These are phyloP conservation scores for Eristalis pertinax DNA, from an alignment of 2,888 invertebrate species.

Conservation along the genomic window DNA sequence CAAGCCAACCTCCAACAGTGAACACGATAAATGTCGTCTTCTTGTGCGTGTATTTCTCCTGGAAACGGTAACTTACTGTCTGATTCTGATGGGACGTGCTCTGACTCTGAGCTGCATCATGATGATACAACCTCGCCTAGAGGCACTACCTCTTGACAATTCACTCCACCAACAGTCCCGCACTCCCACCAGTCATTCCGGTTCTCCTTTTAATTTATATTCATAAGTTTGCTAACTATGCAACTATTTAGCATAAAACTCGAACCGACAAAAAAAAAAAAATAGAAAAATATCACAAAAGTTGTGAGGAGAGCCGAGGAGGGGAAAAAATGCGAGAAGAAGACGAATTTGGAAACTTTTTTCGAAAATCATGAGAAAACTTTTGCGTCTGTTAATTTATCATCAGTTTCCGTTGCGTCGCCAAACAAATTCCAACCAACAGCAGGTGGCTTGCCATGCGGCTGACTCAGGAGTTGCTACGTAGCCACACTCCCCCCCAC, in stretches of 20 bases:
- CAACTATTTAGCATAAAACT: constrained; percentile 45
- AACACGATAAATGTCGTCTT: no score
- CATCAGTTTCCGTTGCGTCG: constrained; percentile 38
- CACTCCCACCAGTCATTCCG: not conserved
- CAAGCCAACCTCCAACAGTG: no score
- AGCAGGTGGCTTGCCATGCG: not conserved
- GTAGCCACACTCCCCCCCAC: not conserved
- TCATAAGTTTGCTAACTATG: constrained; percentile 51
- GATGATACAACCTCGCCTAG: not conserved
- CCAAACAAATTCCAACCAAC: constrained; percentile 23
- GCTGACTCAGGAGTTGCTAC: not conserved
- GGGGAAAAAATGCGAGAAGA: constrained; percentile 16
- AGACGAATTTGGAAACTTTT: constrained; percentile 42
- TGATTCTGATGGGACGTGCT: not conserved
- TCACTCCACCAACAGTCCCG: not conserved
- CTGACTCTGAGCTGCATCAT: not conserved
- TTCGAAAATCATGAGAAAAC: constrained; percentile 58
- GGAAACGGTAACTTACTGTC: not conserved
- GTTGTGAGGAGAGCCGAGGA: not conserved
- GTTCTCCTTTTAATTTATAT: constrained; percentile 25
- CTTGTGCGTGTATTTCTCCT: not conserved
- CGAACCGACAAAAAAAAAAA: not conserved
- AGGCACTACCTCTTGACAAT: not conserved
- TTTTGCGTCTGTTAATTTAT: constrained; percentile 52
- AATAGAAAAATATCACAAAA: not conserved